Conservation (phyloP, 1,140 invertebrate genomes). For the Bombus impatiens region DNA sequence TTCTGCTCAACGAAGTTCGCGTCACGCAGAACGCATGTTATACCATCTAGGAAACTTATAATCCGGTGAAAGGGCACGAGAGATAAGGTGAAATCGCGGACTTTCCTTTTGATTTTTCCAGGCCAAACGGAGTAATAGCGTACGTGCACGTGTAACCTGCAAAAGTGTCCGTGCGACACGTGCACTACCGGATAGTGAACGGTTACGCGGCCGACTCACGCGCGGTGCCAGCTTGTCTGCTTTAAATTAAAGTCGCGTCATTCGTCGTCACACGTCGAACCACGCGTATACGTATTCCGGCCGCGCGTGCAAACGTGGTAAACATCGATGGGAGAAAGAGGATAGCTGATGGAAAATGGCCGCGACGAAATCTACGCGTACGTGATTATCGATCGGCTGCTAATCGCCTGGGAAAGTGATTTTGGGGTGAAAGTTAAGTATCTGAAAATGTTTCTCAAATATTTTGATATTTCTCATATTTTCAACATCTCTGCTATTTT, state of each 20-base stretch:
- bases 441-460: neutral
- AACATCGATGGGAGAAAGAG: neutral
- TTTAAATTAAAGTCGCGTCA: slow-evolving; percentile 42
- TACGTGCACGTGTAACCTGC: neutral
- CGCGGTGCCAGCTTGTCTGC: slow-evolving; percentile 35
- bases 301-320: neutral
- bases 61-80: neutral
- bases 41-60: neutral
- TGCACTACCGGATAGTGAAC: slow-evolving; percentile 4
- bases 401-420: neutral
- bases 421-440: neutral
- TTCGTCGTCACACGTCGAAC: slow-evolving; percentile 23
- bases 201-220: neutral
- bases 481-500: too few relatives aligned
- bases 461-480: neutral
- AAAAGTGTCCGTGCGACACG: slow-evolving; percentile 7
- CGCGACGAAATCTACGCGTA: neutral
- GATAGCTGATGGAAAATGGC: neutral
- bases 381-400: neutral
- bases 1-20: neutral
- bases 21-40: neutral
- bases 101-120: neutral
- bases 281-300: neutral
- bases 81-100: neutral
- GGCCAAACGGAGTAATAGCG: neutral